Base-by-base conservation (phyloP, 1,140 invertebrate species). In the Drosophila nigrodunni region DNA sequence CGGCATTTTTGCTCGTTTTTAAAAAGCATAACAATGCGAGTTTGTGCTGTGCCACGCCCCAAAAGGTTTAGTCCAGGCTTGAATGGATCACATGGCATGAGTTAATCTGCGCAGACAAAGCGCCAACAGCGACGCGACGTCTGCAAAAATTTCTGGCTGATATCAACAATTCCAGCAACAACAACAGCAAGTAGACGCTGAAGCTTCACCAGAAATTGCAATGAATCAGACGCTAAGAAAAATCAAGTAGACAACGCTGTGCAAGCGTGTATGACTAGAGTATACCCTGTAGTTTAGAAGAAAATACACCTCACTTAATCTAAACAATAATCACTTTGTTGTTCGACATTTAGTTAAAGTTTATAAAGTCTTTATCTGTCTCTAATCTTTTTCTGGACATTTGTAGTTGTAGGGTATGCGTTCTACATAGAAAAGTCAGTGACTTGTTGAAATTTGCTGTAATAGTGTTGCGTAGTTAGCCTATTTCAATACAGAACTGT, bases 101-200 rank as follows among this genome's bases (percentile, higher is more conserved):
- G 83, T 76, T 77, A 87, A 88, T 82, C 82, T 64, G 74, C 35
- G 80, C 67, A 78, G 79, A 88, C 76, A 87, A 75, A 86, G 79
- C 82, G 82, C 80, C 82, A 61, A 80, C 78, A 87, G 73, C 74
- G 77, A 74, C 79, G 68, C 65, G 64, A 58, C 69, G 79, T 87
- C 83, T 88, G 80, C 83, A 78, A 69, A 72, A 61, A 78, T 75
- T 77, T 77, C 64, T 72, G 69, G 66, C 57, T 78, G 82, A 67
- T 75, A 79, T 65, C 68, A 79, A 66, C 66, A 67, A 21, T 30
- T 30, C 25, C 3, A 30, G 25, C 39, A 39, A 9, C 43, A 64
- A 15, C 25, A 52, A 34, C 15, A 55, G 66, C 62, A 73, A 66
- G 65, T 46, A 55, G 65, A 82, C 68, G 62, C 61, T 66, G 76